These are phyloP conservation scores for Microctenopoma lineatum DNA, from an alignment of 2,797 vertebrate genomes.

Conservation along the genomic window DNA sequence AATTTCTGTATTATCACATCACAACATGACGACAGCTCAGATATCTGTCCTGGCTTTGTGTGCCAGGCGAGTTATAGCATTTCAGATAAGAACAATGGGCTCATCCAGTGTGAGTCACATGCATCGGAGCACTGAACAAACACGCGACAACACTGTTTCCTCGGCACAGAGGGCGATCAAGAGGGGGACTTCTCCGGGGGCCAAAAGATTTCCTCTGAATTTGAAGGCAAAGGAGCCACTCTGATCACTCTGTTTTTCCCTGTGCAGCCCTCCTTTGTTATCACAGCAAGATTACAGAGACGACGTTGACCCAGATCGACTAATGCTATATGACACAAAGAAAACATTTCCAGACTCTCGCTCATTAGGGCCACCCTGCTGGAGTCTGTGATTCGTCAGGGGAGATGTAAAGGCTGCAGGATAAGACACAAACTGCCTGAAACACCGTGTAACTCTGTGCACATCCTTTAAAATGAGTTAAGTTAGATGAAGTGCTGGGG, in stretches of 20 bases:
- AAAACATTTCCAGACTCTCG: conserved; percentile 72
- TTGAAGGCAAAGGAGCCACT: conserved; percentile 57
- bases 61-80: conserved; percentile 49
- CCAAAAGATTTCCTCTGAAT: conserved; percentile 73
- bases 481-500: not conserved
- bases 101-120: conserved; percentile 60
- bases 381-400: conserved; percentile 40
- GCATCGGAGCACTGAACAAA: conserved; percentile 79
- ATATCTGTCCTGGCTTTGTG: conserved; percentile 68
- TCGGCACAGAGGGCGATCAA: conserved; percentile 44
- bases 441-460: not conserved
- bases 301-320: conserved; percentile 77
- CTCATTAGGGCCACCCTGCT: conserved; percentile 64
- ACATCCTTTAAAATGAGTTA: not conserved
- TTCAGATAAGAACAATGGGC: conserved; percentile 73
- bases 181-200: conserved; percentile 28
- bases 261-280: conserved; percentile 68
- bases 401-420: conserved; percentile 12
- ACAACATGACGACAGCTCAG: conserved; percentile 54
- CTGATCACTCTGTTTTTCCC: conserved; percentile 39
- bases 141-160: conserved; percentile 67
- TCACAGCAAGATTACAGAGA: conserved; percentile 70
- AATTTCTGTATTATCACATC: conserved; percentile 52
- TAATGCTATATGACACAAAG: conserved; percentile 74
- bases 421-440: conserved; percentile 11